Evolutionary conservation across 2,888 invertebrate genomes (phyloP).

Genomic region (Perizoma flavofasciatum): DNA sequence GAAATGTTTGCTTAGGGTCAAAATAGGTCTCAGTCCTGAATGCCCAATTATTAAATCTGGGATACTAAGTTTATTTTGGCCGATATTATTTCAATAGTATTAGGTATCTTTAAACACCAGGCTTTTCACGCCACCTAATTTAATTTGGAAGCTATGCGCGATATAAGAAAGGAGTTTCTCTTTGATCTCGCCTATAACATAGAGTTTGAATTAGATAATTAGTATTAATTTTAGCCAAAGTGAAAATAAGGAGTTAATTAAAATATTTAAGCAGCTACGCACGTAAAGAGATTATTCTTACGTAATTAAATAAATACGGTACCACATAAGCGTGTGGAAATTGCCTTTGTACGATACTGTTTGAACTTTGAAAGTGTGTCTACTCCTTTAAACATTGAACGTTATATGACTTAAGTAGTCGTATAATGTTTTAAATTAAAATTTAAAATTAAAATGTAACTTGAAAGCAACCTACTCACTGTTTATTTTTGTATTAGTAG

Average conservation of each 20-base stretch:
- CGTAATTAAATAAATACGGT: constrained; percentile 25
- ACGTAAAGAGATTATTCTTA: constrained; percentile 11
- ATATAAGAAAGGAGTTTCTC: constrained; percentile 49
- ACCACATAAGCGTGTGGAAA: constrained; percentile 24
- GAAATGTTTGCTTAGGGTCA: too few relatives aligned
- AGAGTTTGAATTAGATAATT: constrained; percentile 56
- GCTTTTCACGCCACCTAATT: constrained; percentile 47
- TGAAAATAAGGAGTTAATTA: constrained; percentile 53
- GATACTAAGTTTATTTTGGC: too few relatives aligned
- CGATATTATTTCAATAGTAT: too few relatives aligned
- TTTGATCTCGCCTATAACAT: constrained; percentile 56
- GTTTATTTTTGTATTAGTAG: too few relatives aligned
- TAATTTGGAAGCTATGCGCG: constrained; percentile 54
- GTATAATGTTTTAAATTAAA: too few relatives aligned
- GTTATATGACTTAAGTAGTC: neutral
- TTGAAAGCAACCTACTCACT: too few relatives aligned
- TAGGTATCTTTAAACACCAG: constrained; percentile 7
- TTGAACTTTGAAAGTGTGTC: constrained; percentile 10
- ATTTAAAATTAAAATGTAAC: too few relatives aligned
- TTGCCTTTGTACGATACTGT: constrained; percentile 23
- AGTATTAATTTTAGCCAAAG: constrained; percentile 51
- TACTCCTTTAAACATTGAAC: constrained; percentile 8
- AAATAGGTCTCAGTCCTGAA: too few relatives aligned
- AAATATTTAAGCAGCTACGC: constrained; percentile 42
- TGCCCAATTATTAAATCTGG: too few relatives aligned